Evolutionary conservation across 2,797 vertebrate species (phyloP).

Genomic region (Falco cherrug): DNA sequence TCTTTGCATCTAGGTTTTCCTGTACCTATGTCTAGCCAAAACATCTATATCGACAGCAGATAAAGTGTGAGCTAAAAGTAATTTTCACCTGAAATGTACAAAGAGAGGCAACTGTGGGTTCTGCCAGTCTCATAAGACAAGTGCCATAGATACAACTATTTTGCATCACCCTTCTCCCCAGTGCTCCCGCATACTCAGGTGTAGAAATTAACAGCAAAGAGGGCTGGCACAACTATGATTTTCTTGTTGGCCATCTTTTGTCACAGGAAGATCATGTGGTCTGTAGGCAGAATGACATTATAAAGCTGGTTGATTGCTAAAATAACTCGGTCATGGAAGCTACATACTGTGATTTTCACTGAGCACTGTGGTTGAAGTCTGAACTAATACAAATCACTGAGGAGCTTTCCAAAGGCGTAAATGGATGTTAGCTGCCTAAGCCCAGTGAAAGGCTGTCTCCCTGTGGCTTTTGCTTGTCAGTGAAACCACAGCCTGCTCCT

Average conservation of each 20-base stretch:
- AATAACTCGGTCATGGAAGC: neutral
- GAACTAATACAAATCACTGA: neutral
- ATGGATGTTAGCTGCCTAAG: neutral
- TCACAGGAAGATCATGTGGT: neutral
- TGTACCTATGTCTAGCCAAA: neutral
- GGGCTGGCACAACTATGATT: neutral
- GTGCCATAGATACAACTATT: neutral
- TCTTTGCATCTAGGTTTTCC: neutral
- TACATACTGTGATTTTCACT: neutral
- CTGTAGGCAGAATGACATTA: neutral
- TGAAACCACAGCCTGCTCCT: neutral
- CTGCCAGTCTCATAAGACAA: neutral
- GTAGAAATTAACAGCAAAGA: neutral
- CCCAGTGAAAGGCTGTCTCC: neutral
- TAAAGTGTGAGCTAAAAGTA: neutral
- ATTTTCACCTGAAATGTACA: neutral
- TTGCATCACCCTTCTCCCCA: neutral
- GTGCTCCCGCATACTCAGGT: neutral
- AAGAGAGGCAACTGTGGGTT: neutral
- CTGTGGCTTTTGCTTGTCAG: neutral
- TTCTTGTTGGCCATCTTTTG: neutral
- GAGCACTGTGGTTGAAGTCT: neutral
- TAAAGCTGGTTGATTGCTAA: neutral
- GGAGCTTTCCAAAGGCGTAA: neutral
- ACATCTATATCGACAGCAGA: accelerated